phyloP scores from a whole-genome alignment of 2,113 vertebrate species.

The Salminus brasiliensis region DNA sequence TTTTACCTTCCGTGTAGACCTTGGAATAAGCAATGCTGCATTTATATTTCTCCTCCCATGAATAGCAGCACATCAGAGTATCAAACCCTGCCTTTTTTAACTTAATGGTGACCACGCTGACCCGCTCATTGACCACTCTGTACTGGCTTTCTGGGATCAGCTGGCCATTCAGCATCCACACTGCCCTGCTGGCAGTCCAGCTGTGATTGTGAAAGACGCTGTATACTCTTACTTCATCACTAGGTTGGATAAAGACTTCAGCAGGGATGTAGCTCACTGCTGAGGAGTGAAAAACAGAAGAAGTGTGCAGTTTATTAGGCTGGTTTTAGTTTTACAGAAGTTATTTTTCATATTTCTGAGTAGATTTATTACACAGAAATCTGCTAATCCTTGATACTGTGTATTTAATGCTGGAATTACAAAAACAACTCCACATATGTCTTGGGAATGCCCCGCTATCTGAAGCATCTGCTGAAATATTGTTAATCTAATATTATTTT shows the following conservation, averaged over 20 bases:
- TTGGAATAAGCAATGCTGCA: conserved; percentile 84
- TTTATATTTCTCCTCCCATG: conserved; percentile 54
- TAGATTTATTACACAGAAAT: background rate
- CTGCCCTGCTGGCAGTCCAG: conserved; percentile 71
- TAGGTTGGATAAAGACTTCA: conserved; percentile 75
- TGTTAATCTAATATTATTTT: too few relatives aligned
- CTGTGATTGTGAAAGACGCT: conserved; percentile 82
- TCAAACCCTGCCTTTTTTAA: conserved; percentile 80
- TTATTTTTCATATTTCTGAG: too few relatives aligned
- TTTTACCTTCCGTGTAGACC: conserved; percentile 82
- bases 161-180: conserved; percentile 85
- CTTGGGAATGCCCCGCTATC: too few relatives aligned
- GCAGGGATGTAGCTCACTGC: conserved; percentile 87
- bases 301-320: background rate
- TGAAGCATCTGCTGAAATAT: too few relatives aligned
- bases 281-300: conserved; percentile 52
- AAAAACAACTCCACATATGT: too few relatives aligned
- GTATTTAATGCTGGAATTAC: too few relatives aligned
- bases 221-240: conserved; percentile 82
- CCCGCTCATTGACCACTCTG: conserved; percentile 69
- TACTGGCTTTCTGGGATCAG: conserved; percentile 80
- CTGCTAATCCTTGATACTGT: too few relatives aligned
- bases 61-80: conserved; percentile 82
- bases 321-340: background rate
- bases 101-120: conserved; percentile 78